Percentiles rank a stretch among this genome's conserved stretches.
These are phyloP conservation scores for Pteronura brasiliensis DNA, from an alignment of 2,113 vertebrate species.

Conservation along the genomic window DNA sequence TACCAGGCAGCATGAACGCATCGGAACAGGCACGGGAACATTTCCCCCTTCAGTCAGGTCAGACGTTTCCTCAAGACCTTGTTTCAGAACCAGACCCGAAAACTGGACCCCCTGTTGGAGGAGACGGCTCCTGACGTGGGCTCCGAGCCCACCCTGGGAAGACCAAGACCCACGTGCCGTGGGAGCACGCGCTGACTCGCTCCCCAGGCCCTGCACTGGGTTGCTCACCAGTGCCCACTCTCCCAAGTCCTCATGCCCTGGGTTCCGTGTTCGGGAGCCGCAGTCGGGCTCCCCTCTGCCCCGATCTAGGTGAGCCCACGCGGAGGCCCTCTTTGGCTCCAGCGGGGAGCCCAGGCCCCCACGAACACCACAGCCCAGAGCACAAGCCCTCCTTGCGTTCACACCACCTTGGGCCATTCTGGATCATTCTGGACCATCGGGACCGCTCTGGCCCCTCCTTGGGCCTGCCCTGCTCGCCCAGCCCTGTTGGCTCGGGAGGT, in stretches of 20 bases:
- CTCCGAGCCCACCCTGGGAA: background rate
- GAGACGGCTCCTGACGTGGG: background rate
- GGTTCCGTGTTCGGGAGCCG: background rate
- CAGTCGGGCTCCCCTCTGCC: background rate
- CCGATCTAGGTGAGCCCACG: background rate
- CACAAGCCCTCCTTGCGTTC: background rate
- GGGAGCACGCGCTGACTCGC: background rate
- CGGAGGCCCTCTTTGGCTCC: background rate
- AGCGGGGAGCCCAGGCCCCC: background rate
- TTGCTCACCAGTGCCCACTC: background rate
- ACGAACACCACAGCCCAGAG: background rate
- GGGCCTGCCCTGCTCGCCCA: background rate
- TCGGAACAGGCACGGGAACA: fast-evolving
- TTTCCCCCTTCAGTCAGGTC: background rate
- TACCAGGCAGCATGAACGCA: fast-evolving
- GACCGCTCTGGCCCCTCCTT: background rate
- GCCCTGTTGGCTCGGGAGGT: background rate
- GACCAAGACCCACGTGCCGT: background rate
- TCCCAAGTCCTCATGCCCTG: background rate
- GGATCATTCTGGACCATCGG: background rate
- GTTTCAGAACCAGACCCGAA: background rate
- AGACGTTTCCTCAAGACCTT: background rate
- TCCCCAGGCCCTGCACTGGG: background rate
- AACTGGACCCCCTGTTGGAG: background rate
- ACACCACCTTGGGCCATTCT: background rate